Evolutionary conservation across 2,888 invertebrate species (phyloP), one percentile per base, ranked within the genome.

Genomic region (Laspeyria flexula): DNA sequence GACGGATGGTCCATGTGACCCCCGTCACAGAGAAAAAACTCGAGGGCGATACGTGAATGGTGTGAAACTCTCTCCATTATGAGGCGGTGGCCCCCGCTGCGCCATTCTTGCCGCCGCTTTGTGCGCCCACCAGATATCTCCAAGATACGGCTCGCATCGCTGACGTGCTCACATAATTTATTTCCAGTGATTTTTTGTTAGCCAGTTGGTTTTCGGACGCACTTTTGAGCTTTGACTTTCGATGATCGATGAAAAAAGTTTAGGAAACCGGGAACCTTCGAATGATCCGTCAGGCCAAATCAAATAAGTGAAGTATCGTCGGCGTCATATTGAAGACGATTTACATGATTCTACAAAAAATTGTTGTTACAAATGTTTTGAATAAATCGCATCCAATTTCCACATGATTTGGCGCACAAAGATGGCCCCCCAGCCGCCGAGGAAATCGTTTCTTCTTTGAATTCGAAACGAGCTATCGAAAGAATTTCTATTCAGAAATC

Each of bases 31-130:
- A 54, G 73, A 78, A 83, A 84, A 81, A 81, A 77, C 73, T 71
- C 64, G 67, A 73, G 73, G 80, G 73, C 77, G 74, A 78, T 76
- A 71, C 71, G 64, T 85, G 86, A 84, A 85, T 83, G 85, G 87
- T 84, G 86, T 84, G 85, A 86, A 86, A 76, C 83, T 80, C 75
- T 77, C 73, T 71, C 81, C 76, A 83, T 86, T 83, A 81, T 83
- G 64, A 74, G 62, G 64, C 66, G 63, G 59, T 62, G 76, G 68
- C 77, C 75, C 90, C 90, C 85, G 88, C 85, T 77, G 89, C 49
- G 88, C 76, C 79, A 81, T 85, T 85, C 81, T 83, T 66, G 65
- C 57, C 70, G 65, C 54, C 68, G 75, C 83, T 78, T 86, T 86
- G 82, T 84, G 76, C 70, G 73, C 73, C 72, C 77, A 71, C 72